Base-by-base conservation (phyloP, 2,797 vertebrate genomes). In the Squalus acanthias region DNA sequence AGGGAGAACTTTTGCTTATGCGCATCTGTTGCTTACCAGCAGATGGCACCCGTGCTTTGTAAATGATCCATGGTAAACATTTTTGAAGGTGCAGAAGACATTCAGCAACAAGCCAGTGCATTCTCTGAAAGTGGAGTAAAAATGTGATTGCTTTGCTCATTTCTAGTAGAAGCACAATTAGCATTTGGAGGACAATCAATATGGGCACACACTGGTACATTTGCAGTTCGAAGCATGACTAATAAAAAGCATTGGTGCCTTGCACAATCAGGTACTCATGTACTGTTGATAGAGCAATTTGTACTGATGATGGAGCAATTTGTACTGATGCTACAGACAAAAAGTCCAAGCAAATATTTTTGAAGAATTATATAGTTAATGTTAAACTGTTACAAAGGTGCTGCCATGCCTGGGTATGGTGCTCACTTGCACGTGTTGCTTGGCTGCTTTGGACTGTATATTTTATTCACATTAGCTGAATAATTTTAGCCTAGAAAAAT, bases 101-200 rank as follows among this genome's bases (percentile, higher is more conserved):
- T 93, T 1, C 89, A n/a, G 33, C 6, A 1, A 67, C 33, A 92
- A 67, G 33, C 89, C 63, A 93, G 39, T 85, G 46, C 20, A 50
- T 50, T 85, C 82, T 85, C 20, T 85, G 82, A 50, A 85, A 85
- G 39, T 39, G 22, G 67, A 93, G n/a, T 69, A 39, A 60, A 65
- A 65, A 91, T 65, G 12, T 63, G 29, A 65, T n/a, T 65, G 60
- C 72, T 76, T 76, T 76, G 26, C 60, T 63, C 57, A 93, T 26
- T 93, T 93, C 65, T 46, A 10, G 65, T 93, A 8, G 24, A 93
- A 69, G n/a, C 65, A 93, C 39, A 46, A 69, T 39, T 93, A 93
- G n/a, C 22, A 69, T 93, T 22, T 69, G 67, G 91, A 69, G n/a
- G 67, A 13, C 91, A 93, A 93, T 93, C 15, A 93, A 69, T 91